phyloP scores from a whole-genome alignment of 2,113 vertebrate species.

The Gracilinanus agilis region DNA sequence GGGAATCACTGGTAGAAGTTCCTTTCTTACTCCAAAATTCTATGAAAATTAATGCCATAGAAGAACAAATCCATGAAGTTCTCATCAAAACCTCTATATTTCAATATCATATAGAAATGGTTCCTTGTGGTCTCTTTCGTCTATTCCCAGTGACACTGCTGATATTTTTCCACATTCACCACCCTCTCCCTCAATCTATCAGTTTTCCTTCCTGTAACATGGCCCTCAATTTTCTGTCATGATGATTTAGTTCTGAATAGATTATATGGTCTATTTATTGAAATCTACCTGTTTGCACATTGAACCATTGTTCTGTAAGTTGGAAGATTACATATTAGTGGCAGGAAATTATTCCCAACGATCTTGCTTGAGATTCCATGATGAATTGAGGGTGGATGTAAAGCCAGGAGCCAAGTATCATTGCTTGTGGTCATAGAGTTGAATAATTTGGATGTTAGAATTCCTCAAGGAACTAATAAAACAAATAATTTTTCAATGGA shows the following conservation, averaged over 20 bases:
- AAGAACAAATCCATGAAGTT: background rate
- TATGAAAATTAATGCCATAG: background rate
- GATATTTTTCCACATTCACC: background rate
- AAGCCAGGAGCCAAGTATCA: background rate
- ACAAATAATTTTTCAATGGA: background rate
- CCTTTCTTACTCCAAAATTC: background rate
- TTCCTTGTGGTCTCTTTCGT: background rate
- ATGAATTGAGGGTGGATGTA: background rate
- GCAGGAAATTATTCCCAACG: background rate
- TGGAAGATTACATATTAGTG: background rate
- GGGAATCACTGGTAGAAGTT: no score
- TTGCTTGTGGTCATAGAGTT: background rate
- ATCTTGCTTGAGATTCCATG: background rate
- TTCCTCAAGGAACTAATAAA: background rate
- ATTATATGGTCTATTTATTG: background rate
- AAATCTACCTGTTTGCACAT: background rate
- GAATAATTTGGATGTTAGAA: background rate
- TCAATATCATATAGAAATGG: background rate
- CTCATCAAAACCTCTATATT: background rate
- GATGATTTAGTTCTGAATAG: background rate
- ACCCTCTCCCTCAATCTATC: background rate
- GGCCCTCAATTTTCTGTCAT: background rate
- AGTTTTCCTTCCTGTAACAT: background rate
- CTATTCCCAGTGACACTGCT: background rate
- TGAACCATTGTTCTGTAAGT: background rate